Conservation (phyloP, 1,140 invertebrate species). For the Globodera ellingtonae region DNA sequence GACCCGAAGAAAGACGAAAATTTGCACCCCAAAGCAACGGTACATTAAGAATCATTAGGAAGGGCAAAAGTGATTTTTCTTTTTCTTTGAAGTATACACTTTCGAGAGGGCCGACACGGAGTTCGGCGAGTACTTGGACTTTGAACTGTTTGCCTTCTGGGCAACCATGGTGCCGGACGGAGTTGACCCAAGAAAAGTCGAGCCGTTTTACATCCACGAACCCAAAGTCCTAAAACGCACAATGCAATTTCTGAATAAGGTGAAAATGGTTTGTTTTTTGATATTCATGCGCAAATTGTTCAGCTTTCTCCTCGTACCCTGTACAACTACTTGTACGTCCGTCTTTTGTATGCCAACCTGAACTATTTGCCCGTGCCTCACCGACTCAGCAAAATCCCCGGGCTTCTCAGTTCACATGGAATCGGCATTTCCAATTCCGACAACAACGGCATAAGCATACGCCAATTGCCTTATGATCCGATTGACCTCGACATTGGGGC, state of each 20-base stretch:
- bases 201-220: background rate
- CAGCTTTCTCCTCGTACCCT: constrained; percentile 42
- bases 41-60: background rate
- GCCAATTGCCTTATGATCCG: background rate
- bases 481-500: background rate
- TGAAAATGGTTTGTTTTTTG: background rate
- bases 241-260: background rate
- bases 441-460: background rate
- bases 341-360: constrained; percentile 39
- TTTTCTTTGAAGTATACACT: background rate
- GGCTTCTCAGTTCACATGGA: background rate
- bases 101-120: background rate
- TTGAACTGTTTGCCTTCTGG: constrained; percentile 2
- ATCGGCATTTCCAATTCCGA: background rate
- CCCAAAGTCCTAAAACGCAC: background rate
- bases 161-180: background rate
- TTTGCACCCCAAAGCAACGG: constrained; percentile 16
- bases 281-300: background rate
- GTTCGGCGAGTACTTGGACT: constrained; percentile 6
- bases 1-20: constrained; percentile 6
- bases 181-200: background rate
- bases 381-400: constrained; percentile 2
- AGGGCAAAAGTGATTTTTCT: background rate
- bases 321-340: constrained; percentile 54
- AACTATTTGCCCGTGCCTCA: constrained; percentile 40